A percentile compares a stretch with the other conserved stretches of the same genome.
These are phyloP conservation scores for Dinomys branickii DNA, from an alignment of 2,113 vertebrate species.

Conservation along the genomic window DNA sequence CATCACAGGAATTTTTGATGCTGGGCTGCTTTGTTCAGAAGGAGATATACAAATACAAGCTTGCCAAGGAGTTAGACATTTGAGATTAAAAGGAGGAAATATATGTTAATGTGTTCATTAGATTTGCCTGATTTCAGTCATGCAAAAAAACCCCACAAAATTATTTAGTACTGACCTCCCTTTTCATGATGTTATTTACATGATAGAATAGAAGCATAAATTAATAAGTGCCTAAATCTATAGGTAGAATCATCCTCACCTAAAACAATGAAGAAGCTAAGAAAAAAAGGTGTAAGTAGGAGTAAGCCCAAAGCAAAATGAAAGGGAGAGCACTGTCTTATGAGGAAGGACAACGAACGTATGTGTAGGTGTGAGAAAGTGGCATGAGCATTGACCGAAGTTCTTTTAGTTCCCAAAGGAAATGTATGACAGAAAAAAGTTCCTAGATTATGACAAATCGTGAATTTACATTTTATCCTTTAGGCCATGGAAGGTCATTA, in stretches of 20 bases:
- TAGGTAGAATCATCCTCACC: background rate
- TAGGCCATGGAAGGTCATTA: slow-evolving; percentile 45
- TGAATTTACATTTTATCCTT: slow-evolving; percentile 43
- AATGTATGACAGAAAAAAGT: background rate
- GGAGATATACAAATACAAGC: background rate
- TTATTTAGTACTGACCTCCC: background rate
- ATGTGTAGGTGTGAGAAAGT: background rate
- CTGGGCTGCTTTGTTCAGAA: background rate
- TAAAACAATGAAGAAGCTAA: background rate
- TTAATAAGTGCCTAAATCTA: background rate
- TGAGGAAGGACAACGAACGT: background rate
- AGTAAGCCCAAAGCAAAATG: background rate
- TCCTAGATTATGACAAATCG: slow-evolving; percentile 1
- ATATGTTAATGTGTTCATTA: background rate
- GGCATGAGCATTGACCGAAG: background rate
- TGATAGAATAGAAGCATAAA: background rate
- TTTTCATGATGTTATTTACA: background rate
- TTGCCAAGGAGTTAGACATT: background rate
- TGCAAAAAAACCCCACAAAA: background rate
- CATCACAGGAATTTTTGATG: background rate
- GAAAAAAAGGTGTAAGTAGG: background rate
- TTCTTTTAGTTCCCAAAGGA: background rate
- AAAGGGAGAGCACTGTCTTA: background rate
- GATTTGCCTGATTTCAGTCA: background rate
- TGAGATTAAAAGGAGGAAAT: background rate